These are phyloP conservation scores for Drosophila biarmipes DNA, from an alignment of 1,140 invertebrate species.

Conservation along the genomic window DNA sequence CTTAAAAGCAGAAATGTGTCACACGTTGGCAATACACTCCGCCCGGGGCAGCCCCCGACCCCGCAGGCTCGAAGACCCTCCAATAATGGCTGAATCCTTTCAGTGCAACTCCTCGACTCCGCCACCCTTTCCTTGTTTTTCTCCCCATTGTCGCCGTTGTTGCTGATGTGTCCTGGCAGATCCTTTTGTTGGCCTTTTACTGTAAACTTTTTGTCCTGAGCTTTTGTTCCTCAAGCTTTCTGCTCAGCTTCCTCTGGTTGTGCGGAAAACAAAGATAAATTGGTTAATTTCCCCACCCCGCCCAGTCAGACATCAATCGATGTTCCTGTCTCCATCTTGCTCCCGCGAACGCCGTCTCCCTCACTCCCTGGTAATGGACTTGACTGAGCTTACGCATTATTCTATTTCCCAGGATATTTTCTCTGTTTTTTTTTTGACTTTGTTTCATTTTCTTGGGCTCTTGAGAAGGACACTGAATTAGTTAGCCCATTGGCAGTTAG, in stretches of 20 bases:
- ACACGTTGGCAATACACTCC: constrained; percentile 62
- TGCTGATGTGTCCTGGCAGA: constrained; percentile 71
- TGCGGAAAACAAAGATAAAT: constrained; percentile 84
- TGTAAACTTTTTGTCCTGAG: constrained; percentile 69
- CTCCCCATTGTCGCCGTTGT: constrained; percentile 70
- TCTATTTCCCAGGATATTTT: constrained; percentile 45
- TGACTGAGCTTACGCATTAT: constrained; percentile 76
- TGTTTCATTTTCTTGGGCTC: neutral
- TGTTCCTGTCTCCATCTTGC: constrained; percentile 44
- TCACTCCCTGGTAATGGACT: constrained; percentile 77
- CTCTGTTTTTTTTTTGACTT: constrained; percentile 19
- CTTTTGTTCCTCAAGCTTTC: constrained; percentile 40
- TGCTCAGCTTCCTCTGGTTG: constrained; percentile 37
- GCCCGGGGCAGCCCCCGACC: constrained; percentile 3
- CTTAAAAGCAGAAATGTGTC: constrained; percentile 84
- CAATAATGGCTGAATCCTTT: constrained; percentile 76
- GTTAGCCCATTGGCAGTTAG: constrained; percentile 20
- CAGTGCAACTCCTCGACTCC: constrained; percentile 52
- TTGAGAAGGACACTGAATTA: constrained; percentile 24
- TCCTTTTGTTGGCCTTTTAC: constrained; percentile 70
- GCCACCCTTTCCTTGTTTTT: constrained; percentile 53
- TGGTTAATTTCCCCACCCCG: constrained; percentile 83
- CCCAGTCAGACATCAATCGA: constrained; percentile 82
- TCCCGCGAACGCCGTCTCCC: constrained; percentile 13
- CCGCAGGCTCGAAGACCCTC: neutral